Conservation (phyloP, 53 echinoderm and acorn worm genomes). For the Holothuria leucospilota region DNA sequence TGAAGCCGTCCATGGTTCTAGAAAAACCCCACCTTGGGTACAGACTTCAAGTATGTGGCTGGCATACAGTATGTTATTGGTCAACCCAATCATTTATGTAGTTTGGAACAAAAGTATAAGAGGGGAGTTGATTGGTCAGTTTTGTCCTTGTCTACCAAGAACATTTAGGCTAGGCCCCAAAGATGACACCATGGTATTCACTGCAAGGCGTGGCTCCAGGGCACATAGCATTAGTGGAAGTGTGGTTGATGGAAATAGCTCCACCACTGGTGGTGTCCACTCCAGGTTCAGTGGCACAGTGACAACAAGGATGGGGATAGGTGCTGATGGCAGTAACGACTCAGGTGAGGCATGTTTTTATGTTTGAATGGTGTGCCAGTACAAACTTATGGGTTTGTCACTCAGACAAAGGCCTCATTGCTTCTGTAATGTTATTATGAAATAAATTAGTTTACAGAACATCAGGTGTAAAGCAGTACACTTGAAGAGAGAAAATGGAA, state of each 20-base stretch:
- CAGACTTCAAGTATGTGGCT: constrained; percentile 65
- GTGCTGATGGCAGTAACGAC: constrained; percentile 77
- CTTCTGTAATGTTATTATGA: no score
- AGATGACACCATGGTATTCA: constrained; percentile 62
- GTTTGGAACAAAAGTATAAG: constrained; percentile 92
- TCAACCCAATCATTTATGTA: constrained; percentile 85
- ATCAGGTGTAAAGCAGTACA: no score
- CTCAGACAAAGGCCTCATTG: no score
- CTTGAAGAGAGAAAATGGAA: no score
- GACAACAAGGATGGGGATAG: constrained; percentile 50
- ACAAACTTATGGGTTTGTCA: no score
- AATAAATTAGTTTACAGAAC: no score
- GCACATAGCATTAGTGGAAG: constrained; percentile 86
- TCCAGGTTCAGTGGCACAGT: constrained; percentile 48
- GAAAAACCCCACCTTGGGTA: constrained; percentile 59
- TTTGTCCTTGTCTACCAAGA: constrained; percentile 70
- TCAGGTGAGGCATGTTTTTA: constrained; percentile 67
- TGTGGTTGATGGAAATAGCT: constrained; percentile 66
- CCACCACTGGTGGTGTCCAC: constrained; percentile 29
- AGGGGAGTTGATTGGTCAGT: constrained; percentile 73
- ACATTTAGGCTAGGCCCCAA: constrained; percentile 63
- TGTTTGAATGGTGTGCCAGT: no score
- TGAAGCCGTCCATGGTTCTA: constrained; percentile 65
- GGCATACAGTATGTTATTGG: constrained; percentile 63
- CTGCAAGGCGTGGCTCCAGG: constrained; percentile 63